Evolutionary conservation across 1,140 invertebrate species (phyloP).

Genomic region (Anoplophora glabripennis): DNA sequence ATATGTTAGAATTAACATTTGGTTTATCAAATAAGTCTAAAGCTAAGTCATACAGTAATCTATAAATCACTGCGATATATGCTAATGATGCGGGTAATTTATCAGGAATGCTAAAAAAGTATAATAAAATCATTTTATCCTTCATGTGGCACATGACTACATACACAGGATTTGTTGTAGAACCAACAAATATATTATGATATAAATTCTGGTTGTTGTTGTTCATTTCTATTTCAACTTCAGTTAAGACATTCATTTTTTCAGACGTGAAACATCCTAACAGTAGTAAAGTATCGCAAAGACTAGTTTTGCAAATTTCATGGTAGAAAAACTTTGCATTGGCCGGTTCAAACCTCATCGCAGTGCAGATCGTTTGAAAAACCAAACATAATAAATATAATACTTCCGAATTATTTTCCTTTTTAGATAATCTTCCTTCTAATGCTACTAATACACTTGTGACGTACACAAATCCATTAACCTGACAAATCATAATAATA

Average conservation of each 20-base stretch:
- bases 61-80: constrained; percentile 75
- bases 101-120: constrained; percentile 56
- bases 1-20: constrained; percentile 59
- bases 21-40: constrained; percentile 88
- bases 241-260: constrained; percentile 49
- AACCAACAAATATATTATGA: constrained; percentile 71
- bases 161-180: constrained; percentile 49
- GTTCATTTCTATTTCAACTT: constrained; percentile 52
- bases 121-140: constrained; percentile 9
- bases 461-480: constrained; percentile 94
- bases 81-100: constrained; percentile 66
- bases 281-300: constrained; percentile 87
- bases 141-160: constrained; percentile 12
- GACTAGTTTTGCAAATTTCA: constrained; percentile 89
- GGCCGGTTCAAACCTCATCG: constrained; percentile 98
- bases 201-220: constrained; percentile 56
- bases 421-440: constrained; percentile 72
- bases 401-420: constrained; percentile 47
- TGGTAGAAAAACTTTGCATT: constrained; percentile 98
- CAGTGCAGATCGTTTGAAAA: constrained; percentile 93
- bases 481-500: constrained; percentile 44
- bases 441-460: constrained; percentile 93
- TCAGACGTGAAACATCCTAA: constrained; percentile 81
- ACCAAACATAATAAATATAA: constrained; percentile 80
- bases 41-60: constrained; percentile 87